Conservation (phyloP, 2,113 vertebrate species). For the Misgurnus anguillicaudatus region DNA sequence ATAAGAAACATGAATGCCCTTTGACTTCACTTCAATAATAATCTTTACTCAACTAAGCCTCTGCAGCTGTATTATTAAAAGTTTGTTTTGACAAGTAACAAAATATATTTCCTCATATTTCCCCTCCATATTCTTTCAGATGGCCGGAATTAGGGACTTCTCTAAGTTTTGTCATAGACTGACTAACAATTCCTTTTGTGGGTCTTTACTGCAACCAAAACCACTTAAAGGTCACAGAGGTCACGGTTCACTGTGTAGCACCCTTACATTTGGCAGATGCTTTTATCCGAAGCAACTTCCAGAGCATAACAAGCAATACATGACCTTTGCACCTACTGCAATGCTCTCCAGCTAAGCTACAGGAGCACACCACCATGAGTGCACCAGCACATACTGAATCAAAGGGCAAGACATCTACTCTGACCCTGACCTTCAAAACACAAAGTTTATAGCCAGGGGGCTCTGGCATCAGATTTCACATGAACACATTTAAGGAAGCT, state of each 20-base stretch:
- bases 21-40: slow-evolving; percentile 7
- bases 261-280: too few species aligned
- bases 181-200: neutral
- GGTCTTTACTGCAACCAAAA: slow-evolving; percentile 8
- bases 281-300: neutral
- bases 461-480: slow-evolving; percentile 5
- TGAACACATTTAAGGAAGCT: neutral
- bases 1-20: neutral
- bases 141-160: neutral
- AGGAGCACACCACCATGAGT: too few species aligned
- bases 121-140: neutral
- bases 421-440: slow-evolving; percentile 18
- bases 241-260: neutral
- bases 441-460: slow-evolving; percentile 8
- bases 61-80: slow-evolving; percentile 9
- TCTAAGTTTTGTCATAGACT: neutral
- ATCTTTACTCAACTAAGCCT: slow-evolving; percentile 12
- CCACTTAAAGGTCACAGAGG: slow-evolving; percentile 15
- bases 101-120: neutral
- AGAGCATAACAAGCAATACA: slow-evolving; percentile 20
- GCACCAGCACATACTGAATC: neutral
- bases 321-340: neutral
- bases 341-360: too few species aligned
- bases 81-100: slow-evolving; percentile 6
- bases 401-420: slow-evolving; percentile 24